Evolutionary conservation across 2,888 invertebrate genomes (phyloP).

Genomic region (Ptychoptera contaminata): DNA sequence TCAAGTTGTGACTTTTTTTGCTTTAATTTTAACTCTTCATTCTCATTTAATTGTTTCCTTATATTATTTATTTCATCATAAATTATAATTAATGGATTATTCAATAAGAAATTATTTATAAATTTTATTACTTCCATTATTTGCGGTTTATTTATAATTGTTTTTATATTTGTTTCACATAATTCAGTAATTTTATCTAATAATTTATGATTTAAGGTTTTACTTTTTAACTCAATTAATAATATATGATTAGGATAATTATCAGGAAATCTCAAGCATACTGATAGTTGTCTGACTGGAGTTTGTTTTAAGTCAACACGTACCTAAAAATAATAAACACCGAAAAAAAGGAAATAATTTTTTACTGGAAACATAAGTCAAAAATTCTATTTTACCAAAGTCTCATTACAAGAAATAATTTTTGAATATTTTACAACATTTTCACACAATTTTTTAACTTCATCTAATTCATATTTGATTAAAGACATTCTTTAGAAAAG

Average conservation of each 20-base stretch:
- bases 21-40: slow-evolving; percentile 45
- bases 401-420: slow-evolving; percentile 46
- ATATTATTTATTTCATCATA: slow-evolving; percentile 50
- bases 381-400: slow-evolving; percentile 32
- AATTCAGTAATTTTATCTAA: slow-evolving; percentile 42
- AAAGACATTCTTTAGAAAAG: background rate
- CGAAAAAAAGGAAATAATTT: background rate
- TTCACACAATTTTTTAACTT: slow-evolving; percentile 45
- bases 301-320: slow-evolving; percentile 51
- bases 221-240: slow-evolving; percentile 53
- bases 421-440: slow-evolving; percentile 42
- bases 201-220: slow-evolving; percentile 45
- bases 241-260: slow-evolving; percentile 43
- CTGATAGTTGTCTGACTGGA: slow-evolving; percentile 41
- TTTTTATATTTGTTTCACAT: slow-evolving; percentile 43
- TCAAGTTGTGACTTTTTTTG: slow-evolving; percentile 46
- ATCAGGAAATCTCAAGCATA: slow-evolving; percentile 48
- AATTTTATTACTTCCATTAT: slow-evolving; percentile 37
- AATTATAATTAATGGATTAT: slow-evolving; percentile 51
- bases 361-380: no score
- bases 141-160: slow-evolving; percentile 41
- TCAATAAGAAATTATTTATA: slow-evolving; percentile 47
- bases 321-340: slow-evolving; percentile 8
- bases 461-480: slow-evolving; percentile 46
- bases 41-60: slow-evolving; percentile 33